Evolutionary conservation across 2,888 invertebrate genomes (phyloP), one percentile per base, ranked within the genome.

Genomic region (Catocala sponsa): DNA sequence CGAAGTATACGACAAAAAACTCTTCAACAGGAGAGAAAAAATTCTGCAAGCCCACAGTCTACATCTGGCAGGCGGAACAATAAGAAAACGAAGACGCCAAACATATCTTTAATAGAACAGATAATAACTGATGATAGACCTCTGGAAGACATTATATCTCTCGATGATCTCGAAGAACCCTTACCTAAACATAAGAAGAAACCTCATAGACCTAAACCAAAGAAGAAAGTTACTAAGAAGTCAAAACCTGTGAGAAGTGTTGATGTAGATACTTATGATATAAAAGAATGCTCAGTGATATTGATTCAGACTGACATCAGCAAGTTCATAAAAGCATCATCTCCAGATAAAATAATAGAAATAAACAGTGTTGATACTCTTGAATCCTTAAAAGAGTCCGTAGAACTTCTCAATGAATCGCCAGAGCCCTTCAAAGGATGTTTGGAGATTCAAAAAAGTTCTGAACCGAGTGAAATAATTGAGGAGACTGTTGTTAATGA

Each of bases 71-170:
- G 66, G 65, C 82, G 75, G 66, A 75, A 59, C 50, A 76, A 72
- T 33, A 87, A 76, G 60, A 91, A 85, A 74, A 1, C 70, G 0
- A 91, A 88, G 69, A 70, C 90, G 6, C 90, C 91, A 41, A 93
- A 90, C 70, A 91, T 94, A 80, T 93, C 93, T 15, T 84, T 93
- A 1, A 82, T 92, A 64, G 94, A 94, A 68, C 90, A 94, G 72
- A 93, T 92, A 32, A 90, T 94, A 58, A 89, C 84, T 44, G 92
- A 92, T 74, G 91, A 94, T 49, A 84, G 89, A 68, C 93, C 92
- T 33, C 65, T 92, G 47, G 92, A 94, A 79, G 94, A 93, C 33
- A 91, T 92, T 56, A 92, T 92, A 82, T 89, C 89, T 5, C 79
- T 94, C 11, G 90, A 91, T 55, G 91, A 87, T 61, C 79, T 90